phyloP scores from a whole-genome alignment of 1,140 invertebrate genomes.

The Protaetia brevitarsis region DNA sequence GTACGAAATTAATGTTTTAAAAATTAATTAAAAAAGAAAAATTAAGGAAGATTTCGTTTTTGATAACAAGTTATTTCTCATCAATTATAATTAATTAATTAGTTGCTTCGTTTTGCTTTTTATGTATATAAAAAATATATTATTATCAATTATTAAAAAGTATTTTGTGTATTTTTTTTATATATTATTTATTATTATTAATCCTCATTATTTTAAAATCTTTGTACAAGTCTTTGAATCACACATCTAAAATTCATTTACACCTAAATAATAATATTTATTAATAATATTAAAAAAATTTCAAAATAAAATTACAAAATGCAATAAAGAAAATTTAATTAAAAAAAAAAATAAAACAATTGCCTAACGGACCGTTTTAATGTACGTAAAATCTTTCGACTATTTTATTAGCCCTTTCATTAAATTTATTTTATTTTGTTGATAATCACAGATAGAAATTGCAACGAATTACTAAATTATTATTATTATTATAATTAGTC shows the following conservation, averaged over 20 bases:
- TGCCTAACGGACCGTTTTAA: not conserved
- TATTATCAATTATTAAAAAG: too few relatives aligned
- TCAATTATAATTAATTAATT: too few relatives aligned
- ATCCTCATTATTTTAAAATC: not conserved
- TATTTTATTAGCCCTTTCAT: not conserved
- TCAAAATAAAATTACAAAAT: constrained; percentile 1
- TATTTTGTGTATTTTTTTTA: too few relatives aligned
- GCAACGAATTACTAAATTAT: constrained; percentile 28
- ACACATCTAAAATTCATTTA: not conserved
- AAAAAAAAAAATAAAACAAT: not conserved
- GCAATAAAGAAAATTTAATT: not conserved
- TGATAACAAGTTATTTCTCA: not conserved
- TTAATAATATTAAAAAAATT: not conserved
- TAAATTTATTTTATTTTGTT: constrained; percentile 2
- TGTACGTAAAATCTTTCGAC: not conserved
- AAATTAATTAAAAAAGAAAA: not conserved
- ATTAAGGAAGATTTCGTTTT: not conserved
- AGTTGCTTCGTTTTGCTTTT: constrained; percentile 12
- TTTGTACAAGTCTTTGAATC: constrained; percentile 4
- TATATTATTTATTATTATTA: constrained; percentile 24
- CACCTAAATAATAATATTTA: not conserved
- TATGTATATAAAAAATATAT: constrained; percentile 14
- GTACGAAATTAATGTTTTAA: not conserved
- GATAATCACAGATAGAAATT: constrained; percentile 36
- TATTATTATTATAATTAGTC: too few relatives aligned